Conservation (phyloP, 2,113 vertebrate genomes). For the Sorex fumeus region DNA sequence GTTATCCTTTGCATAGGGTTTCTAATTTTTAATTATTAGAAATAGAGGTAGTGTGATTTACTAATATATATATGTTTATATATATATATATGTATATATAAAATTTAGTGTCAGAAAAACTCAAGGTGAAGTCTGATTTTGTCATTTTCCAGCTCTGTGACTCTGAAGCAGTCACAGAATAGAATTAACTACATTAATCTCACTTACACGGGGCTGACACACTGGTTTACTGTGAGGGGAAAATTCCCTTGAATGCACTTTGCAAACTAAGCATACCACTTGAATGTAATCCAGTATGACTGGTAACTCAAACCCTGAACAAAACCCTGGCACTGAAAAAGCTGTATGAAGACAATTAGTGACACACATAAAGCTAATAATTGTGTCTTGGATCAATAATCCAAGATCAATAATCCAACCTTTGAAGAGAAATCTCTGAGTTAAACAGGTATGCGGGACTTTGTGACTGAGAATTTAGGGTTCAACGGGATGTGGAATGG, state of each 20-base stretch:
- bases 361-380: background rate
- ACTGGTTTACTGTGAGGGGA: background rate
- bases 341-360: background rate
- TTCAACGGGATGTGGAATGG: too few relatives aligned
- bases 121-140: background rate
- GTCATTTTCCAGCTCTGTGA: background rate
- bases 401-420: background rate
- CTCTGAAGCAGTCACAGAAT: background rate
- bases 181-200: background rate
- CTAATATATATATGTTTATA: too few relatives aligned
- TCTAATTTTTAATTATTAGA: slow-evolving; percentile 29
- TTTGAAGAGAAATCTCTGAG: background rate
- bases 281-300: background rate
- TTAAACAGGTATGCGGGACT: too few relatives aligned
- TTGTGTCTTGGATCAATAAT: background rate
- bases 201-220: background rate
- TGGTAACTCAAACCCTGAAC: background rate
- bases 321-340: background rate
- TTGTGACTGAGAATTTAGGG: too few relatives aligned
- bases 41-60: background rate
- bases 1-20: background rate
- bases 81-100: too few relatives aligned
- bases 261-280: background rate
- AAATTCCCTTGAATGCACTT: background rate
- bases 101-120: slow-evolving; percentile 13